A percentile compares a stretch with the other conserved stretches of the same genome.
These are phyloP conservation scores for Drosophila birchii DNA, from an alignment of 2,888 invertebrate genomes.

Conservation along the genomic window DNA sequence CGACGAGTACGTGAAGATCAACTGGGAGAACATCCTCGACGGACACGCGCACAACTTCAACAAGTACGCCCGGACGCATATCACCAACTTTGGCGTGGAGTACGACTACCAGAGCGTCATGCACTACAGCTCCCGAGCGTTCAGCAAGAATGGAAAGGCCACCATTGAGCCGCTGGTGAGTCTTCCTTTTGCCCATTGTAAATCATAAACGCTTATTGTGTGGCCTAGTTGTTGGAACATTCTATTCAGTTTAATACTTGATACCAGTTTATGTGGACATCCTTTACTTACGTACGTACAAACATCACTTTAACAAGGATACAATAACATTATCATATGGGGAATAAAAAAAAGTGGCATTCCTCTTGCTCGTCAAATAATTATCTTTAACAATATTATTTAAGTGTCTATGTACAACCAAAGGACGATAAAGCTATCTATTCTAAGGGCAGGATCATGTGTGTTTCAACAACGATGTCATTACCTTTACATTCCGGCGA, in stretches of 20 bases:
- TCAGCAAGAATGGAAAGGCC: slow-evolving; percentile 88
- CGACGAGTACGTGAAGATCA: slow-evolving; percentile 90
- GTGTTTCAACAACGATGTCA: not conserved
- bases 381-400: not conserved
- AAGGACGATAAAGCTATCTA: not conserved
- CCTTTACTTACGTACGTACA: not conserved
- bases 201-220: not conserved
- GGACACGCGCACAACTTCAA: slow-evolving; percentile 87
- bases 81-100: slow-evolving; percentile 88
- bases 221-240: not conserved
- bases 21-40: slow-evolving; percentile 88
- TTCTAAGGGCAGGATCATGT: not conserved
- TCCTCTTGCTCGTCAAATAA: not conserved
- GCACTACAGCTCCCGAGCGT: slow-evolving; percentile 89
- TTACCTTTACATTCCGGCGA: not conserved
- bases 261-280: not conserved
- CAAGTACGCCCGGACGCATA: slow-evolving; percentile 88
- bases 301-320: not conserved
- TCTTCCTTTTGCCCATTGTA: not conserved
- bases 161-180: slow-evolving; percentile 88
- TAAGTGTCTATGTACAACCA: not conserved
- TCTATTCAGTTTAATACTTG: slow-evolving; percentile 1
- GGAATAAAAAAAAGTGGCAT: not conserved
- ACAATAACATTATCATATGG: slow-evolving; percentile 4
- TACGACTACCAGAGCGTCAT: slow-evolving; percentile 91